These are phyloP conservation scores for Elaphurus davidianus DNA, from an alignment of 2,113 vertebrate species.

Conservation along the genomic window DNA sequence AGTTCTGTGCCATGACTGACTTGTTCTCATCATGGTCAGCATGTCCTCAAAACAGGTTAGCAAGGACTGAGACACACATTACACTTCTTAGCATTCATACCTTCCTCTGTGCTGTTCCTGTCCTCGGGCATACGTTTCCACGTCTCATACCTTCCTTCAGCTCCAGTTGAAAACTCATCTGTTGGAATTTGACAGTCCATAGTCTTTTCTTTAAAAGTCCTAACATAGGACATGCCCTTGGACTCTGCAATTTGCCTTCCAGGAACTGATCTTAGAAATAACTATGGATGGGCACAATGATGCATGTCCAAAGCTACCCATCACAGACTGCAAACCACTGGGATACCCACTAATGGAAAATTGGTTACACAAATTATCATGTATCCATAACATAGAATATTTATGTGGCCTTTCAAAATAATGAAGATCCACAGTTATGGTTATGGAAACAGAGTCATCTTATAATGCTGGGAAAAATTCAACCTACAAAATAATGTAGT, in stretches of 20 bases:
- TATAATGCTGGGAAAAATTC: not conserved
- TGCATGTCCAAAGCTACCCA: not conserved
- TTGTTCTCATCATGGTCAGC: not conserved
- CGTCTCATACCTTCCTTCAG: not conserved
- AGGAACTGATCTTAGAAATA: not conserved
- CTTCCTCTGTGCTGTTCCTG: rapidly evolving
- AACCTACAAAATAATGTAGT: not conserved
- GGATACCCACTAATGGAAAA: not conserved
- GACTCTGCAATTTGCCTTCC: not conserved
- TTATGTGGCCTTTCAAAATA: not conserved
- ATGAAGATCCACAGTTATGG: not conserved
- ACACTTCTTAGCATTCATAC: not conserved
- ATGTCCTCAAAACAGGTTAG: not conserved
- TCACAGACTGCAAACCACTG: not conserved
- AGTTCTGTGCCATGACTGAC: not conserved
- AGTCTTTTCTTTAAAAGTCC: not conserved
- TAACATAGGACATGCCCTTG: not conserved
- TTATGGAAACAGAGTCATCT: not conserved
- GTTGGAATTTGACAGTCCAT: not conserved
- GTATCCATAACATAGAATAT: not conserved
- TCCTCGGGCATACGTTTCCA: not conserved
- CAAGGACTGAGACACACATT: not conserved
- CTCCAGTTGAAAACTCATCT: not conserved
- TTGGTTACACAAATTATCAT: not conserved
- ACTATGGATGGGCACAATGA: not conserved